Conservation (phyloP, 2,797 vertebrate genomes). For the Rhabdophis nuchalis region DNA sequence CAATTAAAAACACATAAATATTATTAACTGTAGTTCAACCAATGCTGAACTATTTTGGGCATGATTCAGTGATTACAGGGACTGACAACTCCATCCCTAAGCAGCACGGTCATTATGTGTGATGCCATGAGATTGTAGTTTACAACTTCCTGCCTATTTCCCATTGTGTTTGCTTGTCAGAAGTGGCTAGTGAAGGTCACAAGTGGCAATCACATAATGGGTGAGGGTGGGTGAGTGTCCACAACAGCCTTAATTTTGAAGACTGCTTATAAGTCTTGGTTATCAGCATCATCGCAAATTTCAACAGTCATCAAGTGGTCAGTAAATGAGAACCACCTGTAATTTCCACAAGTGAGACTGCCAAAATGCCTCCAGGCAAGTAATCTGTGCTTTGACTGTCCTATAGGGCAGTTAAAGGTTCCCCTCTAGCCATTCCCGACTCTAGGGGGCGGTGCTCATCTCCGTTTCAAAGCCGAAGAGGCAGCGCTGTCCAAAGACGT, state of each 20-base stretch:
- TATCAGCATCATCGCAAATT: neutral
- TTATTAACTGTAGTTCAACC: neutral
- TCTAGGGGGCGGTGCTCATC: no score
- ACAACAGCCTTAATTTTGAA: neutral
- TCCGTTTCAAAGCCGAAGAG: no score
- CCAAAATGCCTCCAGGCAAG: neutral
- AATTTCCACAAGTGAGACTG: neutral
- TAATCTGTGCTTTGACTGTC: neutral
- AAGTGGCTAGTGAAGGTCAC: neutral
- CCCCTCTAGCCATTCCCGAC: no score
- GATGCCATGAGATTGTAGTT: neutral
- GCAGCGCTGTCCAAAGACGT: no score
- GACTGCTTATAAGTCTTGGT: neutral
- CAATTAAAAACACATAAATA: neutral
- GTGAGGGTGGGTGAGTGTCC: neutral
- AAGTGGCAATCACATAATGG: neutral
- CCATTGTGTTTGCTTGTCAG: neutral
- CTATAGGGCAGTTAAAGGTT: neutral
- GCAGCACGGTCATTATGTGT: neutral
- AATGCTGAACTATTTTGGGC: neutral
- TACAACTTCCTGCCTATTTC: neutral
- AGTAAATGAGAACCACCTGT: neutral
- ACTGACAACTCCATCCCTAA: neutral
- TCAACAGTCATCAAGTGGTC: neutral
- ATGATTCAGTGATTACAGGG: neutral